Evolutionary conservation across 2,797 vertebrate genomes (phyloP), one percentile per base, ranked within the genome.

Genomic region (Oreochromis mossambicus): DNA sequence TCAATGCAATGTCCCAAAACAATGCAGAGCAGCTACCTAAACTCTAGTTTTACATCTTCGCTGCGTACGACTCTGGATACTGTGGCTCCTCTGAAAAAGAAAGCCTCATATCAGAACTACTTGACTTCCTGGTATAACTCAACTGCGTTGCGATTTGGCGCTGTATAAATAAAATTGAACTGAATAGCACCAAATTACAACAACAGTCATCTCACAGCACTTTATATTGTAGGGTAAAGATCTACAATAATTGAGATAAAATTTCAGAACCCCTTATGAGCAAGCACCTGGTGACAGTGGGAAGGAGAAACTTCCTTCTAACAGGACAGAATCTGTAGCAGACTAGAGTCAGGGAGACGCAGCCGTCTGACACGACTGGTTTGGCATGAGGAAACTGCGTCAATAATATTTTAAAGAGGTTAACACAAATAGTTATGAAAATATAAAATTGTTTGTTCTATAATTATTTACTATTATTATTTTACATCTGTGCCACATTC

Each of bases 331-430:
- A 36, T 13, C 19, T 0, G 5, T 1, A 36, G 58, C 32, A 36
- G 58, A n/a, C 58, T 36, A 61, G 58, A 34, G 6, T 38, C 32
- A 1, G 58, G 32, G 58, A 63, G 56, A 19, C 0, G 2, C 6
- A n/a, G 58, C 3, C 0, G 6, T n/a, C 7, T 63, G 6, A 36
- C 10, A 36, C 10, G 0, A 13, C 6, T 63, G 58, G 1, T 61
- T 1, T 34, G 56, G 2, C 0, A 3, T 61, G 17, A 63, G 58
- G 32, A 36, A n/a, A 36, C 5, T 66, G 19, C 1, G 0, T 38
- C 19, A 13, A 66, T 41, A 0, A 66, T 24, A 24, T 68, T 8
- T 41, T 41, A 8, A 41, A 24, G 36, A 43, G 13, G n/a, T 24
- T 24, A 41, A 41, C 36, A 66, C n/a, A 66, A 41, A 14, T 41